A percentile compares a stretch with the other conserved stretches of the same genome.
phyloP scores from a whole-genome alignment of 2,888 invertebrate genomes.

The Rhagium mordax region DNA sequence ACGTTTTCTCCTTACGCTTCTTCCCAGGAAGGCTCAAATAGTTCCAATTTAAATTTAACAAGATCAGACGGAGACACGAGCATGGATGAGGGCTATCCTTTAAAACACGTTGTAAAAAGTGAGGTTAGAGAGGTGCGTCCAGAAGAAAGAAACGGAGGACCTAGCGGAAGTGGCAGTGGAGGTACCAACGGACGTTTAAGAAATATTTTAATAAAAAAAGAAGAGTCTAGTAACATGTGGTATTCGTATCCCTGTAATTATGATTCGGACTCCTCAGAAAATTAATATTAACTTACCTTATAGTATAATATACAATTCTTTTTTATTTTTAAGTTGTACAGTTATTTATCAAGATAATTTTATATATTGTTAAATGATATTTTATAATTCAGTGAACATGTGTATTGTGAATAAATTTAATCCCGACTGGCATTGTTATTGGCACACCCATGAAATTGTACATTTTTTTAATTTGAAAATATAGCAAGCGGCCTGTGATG shows the following conservation, averaged over 20 bases:
- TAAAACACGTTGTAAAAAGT: conserved; percentile 37
- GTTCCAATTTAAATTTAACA: conserved; percentile 9
- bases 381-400: conserved; percentile 43
- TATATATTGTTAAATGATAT: conserved; percentile 49
- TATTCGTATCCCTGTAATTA: conserved; percentile 49
- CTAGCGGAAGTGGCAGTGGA: conserved; percentile 28
- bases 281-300: conserved; percentile 34
- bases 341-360: conserved; percentile 52
- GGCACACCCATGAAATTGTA: background rate
- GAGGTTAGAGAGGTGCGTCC: conserved; percentile 40
- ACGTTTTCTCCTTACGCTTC: conserved; percentile 23
- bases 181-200: conserved; percentile 35
- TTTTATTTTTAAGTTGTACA: conserved; percentile 48
- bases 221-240: conserved; percentile 44
- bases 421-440: conserved; percentile 29
- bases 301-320: conserved; percentile 33
- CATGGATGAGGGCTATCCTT: conserved; percentile 30
- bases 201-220: conserved; percentile 47
- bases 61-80: conserved; percentile 14
- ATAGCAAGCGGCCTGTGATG: background rate
- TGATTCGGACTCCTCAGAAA: conserved; percentile 51
- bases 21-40: conserved; percentile 17
- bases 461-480: background rate
- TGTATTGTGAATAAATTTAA: conserved; percentile 44
- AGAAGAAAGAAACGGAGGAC: conserved; percentile 24